Evolutionary conservation across 2,113 vertebrate genomes (phyloP), one percentile per base, ranked within the genome.

Genomic region (Smithornis capensis): DNA sequence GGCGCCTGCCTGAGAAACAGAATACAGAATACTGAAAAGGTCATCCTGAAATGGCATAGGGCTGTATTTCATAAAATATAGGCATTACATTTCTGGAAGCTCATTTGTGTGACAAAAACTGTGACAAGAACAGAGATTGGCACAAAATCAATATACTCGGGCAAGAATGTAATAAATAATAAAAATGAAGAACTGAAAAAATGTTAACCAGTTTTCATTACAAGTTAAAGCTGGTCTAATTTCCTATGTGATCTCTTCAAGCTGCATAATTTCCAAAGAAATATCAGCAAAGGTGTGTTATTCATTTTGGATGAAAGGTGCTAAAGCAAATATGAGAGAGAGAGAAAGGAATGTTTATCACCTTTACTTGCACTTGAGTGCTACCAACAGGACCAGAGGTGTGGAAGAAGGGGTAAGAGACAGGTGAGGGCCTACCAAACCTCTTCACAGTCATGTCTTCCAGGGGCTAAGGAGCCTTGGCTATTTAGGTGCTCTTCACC

Each of bases 41-140:
- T 98, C 95, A 98, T 82, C 59, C 83, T 95, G 59, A 96, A 97
- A 96, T 92, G 92, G 68, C 74, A 91, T 49, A 83, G 35, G 74
- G 69, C 67, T 90, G 57, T 94, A 85, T 97, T 97, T 97, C 86
- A 90, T 91, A 94, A 97, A 96, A 84, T 90, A 91, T 38, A 97
- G 94, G 76, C 65, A 87, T 90, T 96, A 70, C 69, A 92, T 97
- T 97, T 97, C 92, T 92, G 92, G 84, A 97, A 97, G 69, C 76
- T 95, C 96, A 95, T 98, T 96, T 97, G 94, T 79, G 67, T 95
- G 92, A 96, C 93, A 97, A 97, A 98, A 97, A 96, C 94, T 90
- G 68, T 97, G 95, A 97, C 83, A 97, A 94, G 94, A 96, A 94
- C 92, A 95, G 81, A 96, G 84, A 83, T 65, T 98, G 95, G 89